Evolutionary conservation across 2,797 vertebrate species (phyloP), one percentile per base, ranked within the genome.

Genomic region (Phataginus tricuspis): DNA sequence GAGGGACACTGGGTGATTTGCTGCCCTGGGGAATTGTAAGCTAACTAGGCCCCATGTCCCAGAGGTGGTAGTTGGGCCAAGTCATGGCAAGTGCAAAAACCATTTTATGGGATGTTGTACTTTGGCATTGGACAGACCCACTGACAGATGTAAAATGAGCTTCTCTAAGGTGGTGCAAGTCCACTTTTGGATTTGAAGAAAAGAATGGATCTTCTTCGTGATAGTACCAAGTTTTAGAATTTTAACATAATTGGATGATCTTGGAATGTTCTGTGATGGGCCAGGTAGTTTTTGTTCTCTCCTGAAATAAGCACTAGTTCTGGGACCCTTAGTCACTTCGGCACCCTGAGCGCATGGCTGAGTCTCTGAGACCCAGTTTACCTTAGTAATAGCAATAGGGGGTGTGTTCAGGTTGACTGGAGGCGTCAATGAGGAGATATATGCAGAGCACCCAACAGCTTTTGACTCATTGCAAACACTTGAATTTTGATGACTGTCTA

Each of bases 301-400:
- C 5, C 39, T 71, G 0, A 37, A 9, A 18, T n/a, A 4, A 0
- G 4, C 29, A 5, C 25, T 3, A 27, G 31, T 55, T 45, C 29
- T 37, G 51, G 92, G 31, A 18, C 51, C 31, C 34, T 61, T 61
- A 9, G 31, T 27, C 15, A 37, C 59, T 55, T 37, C 4, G 49
- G 18, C 31, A 4, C 45, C 37, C 27, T 1, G 5, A 85, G 66
- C 27, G 63, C 42, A 11, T n/a, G 37, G 4, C 53, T 3, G 27
- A 15, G 27, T 63, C 59, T 79, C 25, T 69, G 59, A 53, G 25
- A 66, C 66, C 53, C 45, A 1, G 34, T 4, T 18, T 74, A 1
- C 63, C 16, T 25, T n/a, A 21, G 39, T 19, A 61, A 42, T 25
- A 11, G 25, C 21, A 57, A 10, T 3, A 2, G 61, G 61, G 61